These are phyloP conservation scores for Cristatella mucedo DNA, from an alignment of 2,888 invertebrate genomes.

Conservation along the genomic window DNA sequence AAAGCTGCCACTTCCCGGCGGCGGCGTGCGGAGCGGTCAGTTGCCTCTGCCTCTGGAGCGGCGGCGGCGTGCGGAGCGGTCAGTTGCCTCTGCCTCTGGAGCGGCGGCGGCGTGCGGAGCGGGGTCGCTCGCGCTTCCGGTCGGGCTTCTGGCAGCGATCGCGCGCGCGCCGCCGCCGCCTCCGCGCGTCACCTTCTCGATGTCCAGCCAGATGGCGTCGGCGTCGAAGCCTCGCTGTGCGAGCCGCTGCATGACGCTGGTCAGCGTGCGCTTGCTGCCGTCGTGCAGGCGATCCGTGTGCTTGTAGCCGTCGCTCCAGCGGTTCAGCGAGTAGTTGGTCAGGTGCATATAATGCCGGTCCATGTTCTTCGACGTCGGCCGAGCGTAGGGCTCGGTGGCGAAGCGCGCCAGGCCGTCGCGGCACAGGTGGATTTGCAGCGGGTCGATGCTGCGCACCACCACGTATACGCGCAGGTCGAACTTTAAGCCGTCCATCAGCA, in stretches of 20 bases:
- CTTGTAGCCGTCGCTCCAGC: constrained; percentile 36
- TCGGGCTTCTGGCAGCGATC: too few relatives aligned
- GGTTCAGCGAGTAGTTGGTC: constrained; percentile 43
- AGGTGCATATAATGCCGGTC: constrained; percentile 40
- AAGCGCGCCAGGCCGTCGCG: constrained; percentile 40
- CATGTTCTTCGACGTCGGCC: constrained; percentile 38
- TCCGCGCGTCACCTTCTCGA: too few relatives aligned
- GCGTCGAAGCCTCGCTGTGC: constrained; percentile 36
- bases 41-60: too few relatives aligned
- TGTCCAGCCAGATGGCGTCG: constrained; percentile 35
- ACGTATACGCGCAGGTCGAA: constrained; percentile 42
- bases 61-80: too few relatives aligned
- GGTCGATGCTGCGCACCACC: constrained; percentile 38
- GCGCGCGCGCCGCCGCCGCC: too few relatives aligned
- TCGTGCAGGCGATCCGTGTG: constrained; percentile 32
- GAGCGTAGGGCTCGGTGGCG: constrained; percentile 40
- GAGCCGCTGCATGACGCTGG: constrained; percentile 37
- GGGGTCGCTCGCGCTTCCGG: too few relatives aligned
- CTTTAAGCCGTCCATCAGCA: constrained; percentile 38
- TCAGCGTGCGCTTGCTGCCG: constrained; percentile 41
- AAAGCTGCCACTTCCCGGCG: too few relatives aligned
- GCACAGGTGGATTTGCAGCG: constrained; percentile 37
- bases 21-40: too few relatives aligned
- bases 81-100: too few relatives aligned
- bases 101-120: too few relatives aligned